Evolutionary conservation across 1,140 invertebrate species (phyloP), one percentile per base, ranked within the genome.

Genomic region (Mizuhopecten yessoensis): DNA sequence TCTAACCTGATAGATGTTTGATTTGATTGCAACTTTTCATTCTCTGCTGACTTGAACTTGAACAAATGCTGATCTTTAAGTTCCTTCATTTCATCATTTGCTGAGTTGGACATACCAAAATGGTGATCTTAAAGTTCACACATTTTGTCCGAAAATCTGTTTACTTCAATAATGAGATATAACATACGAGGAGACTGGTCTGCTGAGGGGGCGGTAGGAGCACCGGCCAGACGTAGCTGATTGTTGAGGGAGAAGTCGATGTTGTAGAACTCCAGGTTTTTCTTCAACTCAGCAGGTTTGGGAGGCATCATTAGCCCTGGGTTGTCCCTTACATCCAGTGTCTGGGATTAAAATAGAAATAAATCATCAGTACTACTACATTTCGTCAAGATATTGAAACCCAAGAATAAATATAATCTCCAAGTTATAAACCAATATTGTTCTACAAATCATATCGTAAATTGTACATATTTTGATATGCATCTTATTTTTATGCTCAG

Each of bases 241-340:
- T 97, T 98, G 97, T 99, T 98, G 34, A 99, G 97, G 0, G 99
- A 99, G 97, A 99, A 99, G 97, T 99, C 99, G 90, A 99, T 99
- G 94, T 99, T 99, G 96, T 99, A 99, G 97, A 98, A 99, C 96
- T 99, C 98, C 23, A 98, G 97, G 33, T 94, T 94, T 2, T 98
- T 98, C n/a, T 98, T 97, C 91, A 96, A 86, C 87, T 96, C 96
- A 45, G 97, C 97, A 0, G 99, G 99, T 97, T 99, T 99, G 20
- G 99, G 99, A 0, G 99, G 99, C 98, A 99, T 99, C 86, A 99
- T 98, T 91, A 99, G 97, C 94, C 99, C 99, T 0, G 99, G 98
- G 97, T 99, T 99, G 93, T 99, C 98, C 93, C 98, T 97, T 39
- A 99, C 97, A 97, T 99, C 99, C 33, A 99, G 97, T 90, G 98